Base-by-base conservation (phyloP, 2,797 vertebrate genomes). In the Odontamblyopus rebecca region DNA sequence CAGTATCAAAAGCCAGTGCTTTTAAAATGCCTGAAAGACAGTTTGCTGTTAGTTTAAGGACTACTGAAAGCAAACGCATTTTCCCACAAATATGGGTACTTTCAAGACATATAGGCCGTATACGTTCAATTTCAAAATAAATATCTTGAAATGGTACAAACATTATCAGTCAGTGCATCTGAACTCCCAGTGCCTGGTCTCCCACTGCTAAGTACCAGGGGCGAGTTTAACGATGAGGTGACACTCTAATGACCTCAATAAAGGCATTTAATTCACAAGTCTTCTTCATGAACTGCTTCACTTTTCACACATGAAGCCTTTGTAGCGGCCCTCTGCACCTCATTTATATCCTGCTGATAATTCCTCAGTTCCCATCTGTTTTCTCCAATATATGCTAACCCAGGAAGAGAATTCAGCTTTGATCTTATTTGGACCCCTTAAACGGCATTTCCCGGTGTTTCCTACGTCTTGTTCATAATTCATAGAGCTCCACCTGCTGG, bases 221-320 rank as follows among this genome's bases (percentile, higher is more conserved):
- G 80, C 82, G 81, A 85, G 74, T 68, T 82, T 89, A 73, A 84
- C 92, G 87, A 77, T 50, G 72, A 91, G 84, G 87, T 90, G 91
- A 89, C 65, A 86, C 82, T 76, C 88, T 90, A 92, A 93, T 91
- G 88, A 90, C 90, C 84, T 90, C 89, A 88, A 89, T 88, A 93
- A 90, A 81, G 80, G 71, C 75, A 73, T 82, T 90, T 88, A 73
- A 87, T 87, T 92, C 88, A 84, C 92, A 93, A 90, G 82, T 76
- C 68, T 77, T 67, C 74, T 74, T 79, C 76, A 83, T 82, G 80
- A 86, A 79, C 81, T 73, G 75, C 68, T 79, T 82, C 82, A 85
- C 79, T 85, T 90, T 81, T 91, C 89, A 89, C 89, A 82, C 77
- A 3, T 76, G 27, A 13, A 65, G 78, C 72, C 90, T 93, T 93